phyloP scores from a whole-genome alignment of 2,797 vertebrate genomes.

The Cephalopachus bancanus region DNA sequence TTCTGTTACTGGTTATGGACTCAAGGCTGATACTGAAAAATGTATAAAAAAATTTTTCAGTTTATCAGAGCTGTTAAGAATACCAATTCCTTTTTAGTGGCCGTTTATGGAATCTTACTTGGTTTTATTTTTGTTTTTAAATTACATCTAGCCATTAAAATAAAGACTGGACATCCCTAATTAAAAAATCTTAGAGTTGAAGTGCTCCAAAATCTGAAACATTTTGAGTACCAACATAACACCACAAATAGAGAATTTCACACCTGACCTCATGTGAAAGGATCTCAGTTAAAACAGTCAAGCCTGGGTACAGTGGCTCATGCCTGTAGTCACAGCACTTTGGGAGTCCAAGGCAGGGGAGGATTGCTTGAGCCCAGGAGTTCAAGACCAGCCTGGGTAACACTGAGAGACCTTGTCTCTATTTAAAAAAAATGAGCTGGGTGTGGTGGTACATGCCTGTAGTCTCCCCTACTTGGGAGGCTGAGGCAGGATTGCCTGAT shows the following conservation, averaged over 20 bases:
- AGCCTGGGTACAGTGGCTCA: not conserved
- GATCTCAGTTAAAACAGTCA: not conserved
- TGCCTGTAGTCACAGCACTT: too few species aligned
- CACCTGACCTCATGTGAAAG: not conserved
- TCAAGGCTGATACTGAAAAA: slow-evolving; percentile 32
- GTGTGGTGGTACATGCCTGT: too few species aligned
- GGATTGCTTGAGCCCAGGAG: too few species aligned
- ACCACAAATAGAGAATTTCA: not conserved
- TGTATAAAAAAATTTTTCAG: not conserved
- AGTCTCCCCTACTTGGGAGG: too few species aligned
- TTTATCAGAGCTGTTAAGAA: slow-evolving; percentile 41
- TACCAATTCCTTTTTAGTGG: slow-evolving; percentile 11
- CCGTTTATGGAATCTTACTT: slow-evolving; percentile 19
- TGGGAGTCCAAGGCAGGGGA: too few species aligned
- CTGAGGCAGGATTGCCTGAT: too few species aligned
- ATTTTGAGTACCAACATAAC: not conserved
- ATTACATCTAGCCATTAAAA: slow-evolving; percentile 41
- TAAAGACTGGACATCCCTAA: not conserved
- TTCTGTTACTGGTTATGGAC: slow-evolving; percentile 21
- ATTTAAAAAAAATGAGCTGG: too few species aligned
- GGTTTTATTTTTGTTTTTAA: not conserved
- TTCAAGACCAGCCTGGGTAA: too few species aligned
- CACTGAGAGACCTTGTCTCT: too few species aligned
- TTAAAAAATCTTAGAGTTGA: not conserved
- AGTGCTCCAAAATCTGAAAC: not conserved